Evolutionary conservation across 2,113 vertebrate genomes (phyloP), one percentile per base, ranked within the genome.

Genomic region (Tupaia tana): DNA sequence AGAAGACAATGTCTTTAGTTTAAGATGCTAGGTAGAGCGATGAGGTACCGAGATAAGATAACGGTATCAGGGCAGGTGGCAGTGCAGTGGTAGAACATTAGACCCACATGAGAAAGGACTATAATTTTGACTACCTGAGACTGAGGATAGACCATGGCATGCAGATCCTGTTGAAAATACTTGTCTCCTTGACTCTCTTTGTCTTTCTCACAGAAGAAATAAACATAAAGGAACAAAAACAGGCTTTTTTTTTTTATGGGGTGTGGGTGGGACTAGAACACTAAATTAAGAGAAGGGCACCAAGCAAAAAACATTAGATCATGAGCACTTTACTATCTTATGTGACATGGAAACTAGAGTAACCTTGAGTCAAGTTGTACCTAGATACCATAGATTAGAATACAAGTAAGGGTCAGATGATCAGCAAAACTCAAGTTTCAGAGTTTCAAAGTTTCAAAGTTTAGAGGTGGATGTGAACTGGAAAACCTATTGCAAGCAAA

Each of bases 1-100:
- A 8, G 13, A 87, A 6, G 1, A n/a, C 56, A 59, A 63, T 66
- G 24, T 5, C 1, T 63, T 63, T 81, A 27, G 16, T 59, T 64
- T 74, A 24, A 71, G 61, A 4, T 63, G 3, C 6, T 69, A 0
- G 4, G n/a, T 19, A 1, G 1, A 69, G 6, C 14, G n/a, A 18
- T 31, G 25, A 8, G 8, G 3, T 34, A 59, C 22, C 13, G 13
- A 78, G 7, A 86, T 25, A 73, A 63, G 6, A 78, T 0, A 63
- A 63, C 4, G 89, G 19, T 77, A n/a, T n/a, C 56, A 58, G 34
- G 15, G 43, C 43, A 43, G 43, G 43, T 3, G 43, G 43, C 43
- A 43, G 43, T 43, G 43, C 43, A 3, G 43, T 43, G 43, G 43
- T 43, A 43, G 43, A 43, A 43, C 43, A 43, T 43, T 43, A 43